Evolutionary conservation across 2,113 vertebrate genomes (phyloP), one percentile per base, ranked within the genome.

Genomic region (Oryzias javanicus): DNA sequence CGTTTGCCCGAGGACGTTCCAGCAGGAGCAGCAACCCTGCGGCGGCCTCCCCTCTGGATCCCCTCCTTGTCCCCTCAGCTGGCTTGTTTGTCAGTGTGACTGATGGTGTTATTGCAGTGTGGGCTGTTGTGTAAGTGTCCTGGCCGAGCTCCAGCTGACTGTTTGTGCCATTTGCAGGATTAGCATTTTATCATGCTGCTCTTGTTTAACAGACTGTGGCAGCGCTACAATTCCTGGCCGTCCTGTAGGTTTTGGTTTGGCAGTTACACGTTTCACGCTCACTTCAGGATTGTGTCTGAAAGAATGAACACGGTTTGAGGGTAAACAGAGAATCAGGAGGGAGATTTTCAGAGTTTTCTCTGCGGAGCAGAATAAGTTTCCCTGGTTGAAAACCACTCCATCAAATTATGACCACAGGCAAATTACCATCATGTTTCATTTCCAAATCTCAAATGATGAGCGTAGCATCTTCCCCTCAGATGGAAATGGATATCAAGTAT

Each of bases 151-250:
- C 56, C 63, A 50, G 71, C 62, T 71, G 49, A 52, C 70, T 76
- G 74, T 74, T 78, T 80, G 68, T 76, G 61, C 45, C 14, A 41
- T 62, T 49, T 67, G 50, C 53, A 72, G 80, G 45, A 53, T 72
- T 63, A 57, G n/a, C 20, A 49, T 49, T 50, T 56, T 24, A 57
- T 65, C 50, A 57, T 56, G 51, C 55, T 18, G 20, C 22, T 55
- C 51, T 69, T 75, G 54, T 78, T 46, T 22, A 62, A 56, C 56
- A 63, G 54, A 55, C 72, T 52, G 45, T n/a, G 17, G 57, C 51
- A 52, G 64, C 16, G 24, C 41, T 51, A n/a, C 24, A 50, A 60
- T 17, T 50, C 40, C n/a, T 27, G 25, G 25, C 5, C 46, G 15
- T 67, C 49, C 24, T 59, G 45, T 19, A 53, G 29, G 29, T 49